Percentiles rank a stretch among this genome's conserved stretches.
Evolutionary conservation across 2,888 invertebrate species (phyloP).

Genomic region (Cantharis nigra): DNA sequence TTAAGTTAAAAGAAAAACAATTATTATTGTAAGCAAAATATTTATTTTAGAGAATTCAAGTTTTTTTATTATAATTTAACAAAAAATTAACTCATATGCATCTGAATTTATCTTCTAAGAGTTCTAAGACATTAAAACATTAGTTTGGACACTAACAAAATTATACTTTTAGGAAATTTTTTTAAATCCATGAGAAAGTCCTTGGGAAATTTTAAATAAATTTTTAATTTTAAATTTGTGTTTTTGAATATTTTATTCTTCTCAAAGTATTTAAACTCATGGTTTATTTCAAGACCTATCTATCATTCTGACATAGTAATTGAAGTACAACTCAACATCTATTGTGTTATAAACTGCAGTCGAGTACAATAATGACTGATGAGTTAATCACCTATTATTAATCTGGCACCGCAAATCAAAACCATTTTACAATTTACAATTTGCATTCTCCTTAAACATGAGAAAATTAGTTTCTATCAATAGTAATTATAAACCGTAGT

Average conservation of each 20-base stretch:
- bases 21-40: not conserved
- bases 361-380: not conserved
- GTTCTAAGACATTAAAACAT: too few species aligned
- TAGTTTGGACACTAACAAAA: too few species aligned
- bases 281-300: not conserved
- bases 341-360: not conserved
- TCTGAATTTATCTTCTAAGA: too few species aligned
- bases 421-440: not conserved
- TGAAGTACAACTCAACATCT: conserved; percentile 10
- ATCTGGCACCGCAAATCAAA: not conserved
- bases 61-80: too few species aligned
- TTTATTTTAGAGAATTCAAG: not conserved
- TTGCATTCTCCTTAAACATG: not conserved
- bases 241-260: too few species aligned
- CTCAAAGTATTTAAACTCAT: not conserved
- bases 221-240: too few species aligned
- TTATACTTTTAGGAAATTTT: too few species aligned
- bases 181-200: too few species aligned
- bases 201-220: too few species aligned
- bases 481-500: not conserved
- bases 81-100: too few species aligned
- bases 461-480: not conserved
- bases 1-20: not conserved
- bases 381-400: not conserved
- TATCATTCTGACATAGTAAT: conserved; percentile 9